A percentile compares a stretch with the other conserved stretches of the same genome.
These are phyloP conservation scores for Cyclina sinensis DNA, from an alignment of 1,140 invertebrate species.

Conservation along the genomic window DNA sequence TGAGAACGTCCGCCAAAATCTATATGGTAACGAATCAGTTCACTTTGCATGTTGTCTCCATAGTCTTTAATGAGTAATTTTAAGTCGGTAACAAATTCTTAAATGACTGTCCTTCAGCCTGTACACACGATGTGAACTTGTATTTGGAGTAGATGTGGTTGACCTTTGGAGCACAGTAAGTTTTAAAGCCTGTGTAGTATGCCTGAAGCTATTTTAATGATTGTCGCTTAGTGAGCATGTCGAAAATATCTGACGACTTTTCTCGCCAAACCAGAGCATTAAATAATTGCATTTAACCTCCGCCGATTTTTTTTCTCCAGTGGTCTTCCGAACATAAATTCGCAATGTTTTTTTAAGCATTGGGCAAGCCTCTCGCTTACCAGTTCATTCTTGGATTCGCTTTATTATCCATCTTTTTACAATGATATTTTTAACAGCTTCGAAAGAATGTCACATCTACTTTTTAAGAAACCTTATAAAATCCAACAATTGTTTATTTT, in stretches of 20 bases:
- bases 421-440: no score
- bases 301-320: slow-evolving; percentile 22
- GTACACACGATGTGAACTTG: neutral
- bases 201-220: slow-evolving; percentile 17
- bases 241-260: slow-evolving; percentile 31
- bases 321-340: slow-evolving; percentile 54
- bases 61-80: neutral
- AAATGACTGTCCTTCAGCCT: neutral
- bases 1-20: neutral
- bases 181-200: slow-evolving; percentile 8
- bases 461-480: no score
- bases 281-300: slow-evolving; percentile 52
- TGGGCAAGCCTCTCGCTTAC: no score
- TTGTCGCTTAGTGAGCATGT: slow-evolving; percentile 63
- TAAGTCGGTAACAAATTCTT: neutral
- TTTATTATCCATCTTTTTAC: no score
- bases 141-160: neutral
- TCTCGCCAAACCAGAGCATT: slow-evolving; percentile 62
- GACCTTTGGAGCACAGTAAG: no score
- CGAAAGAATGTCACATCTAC: no score
- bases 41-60: neutral
- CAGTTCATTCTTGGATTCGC: no score
- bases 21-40: neutral
- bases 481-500: no score
- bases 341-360: neutral